phyloP scores from a whole-genome alignment of 2,797 vertebrate species.

The Gallinago stenura region DNA sequence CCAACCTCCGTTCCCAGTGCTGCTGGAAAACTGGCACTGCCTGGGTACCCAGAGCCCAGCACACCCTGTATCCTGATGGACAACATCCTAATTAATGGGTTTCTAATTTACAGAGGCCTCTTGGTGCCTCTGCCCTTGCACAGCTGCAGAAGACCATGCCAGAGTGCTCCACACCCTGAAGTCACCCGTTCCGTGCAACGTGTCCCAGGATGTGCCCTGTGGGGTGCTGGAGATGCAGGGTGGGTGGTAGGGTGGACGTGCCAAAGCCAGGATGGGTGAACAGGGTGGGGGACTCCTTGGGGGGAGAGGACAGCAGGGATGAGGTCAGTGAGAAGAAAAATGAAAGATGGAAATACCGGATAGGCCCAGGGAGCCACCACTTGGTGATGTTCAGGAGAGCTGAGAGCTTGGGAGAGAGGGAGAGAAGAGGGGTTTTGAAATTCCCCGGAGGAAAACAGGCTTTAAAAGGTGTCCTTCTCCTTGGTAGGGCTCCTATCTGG shows the following conservation, averaged over 20 bases:
- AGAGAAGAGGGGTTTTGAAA: conserved; percentile 6
- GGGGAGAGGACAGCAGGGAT: not conserved
- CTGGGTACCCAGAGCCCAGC: not conserved
- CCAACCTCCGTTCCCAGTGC: not conserved
- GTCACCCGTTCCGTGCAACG: accelerated
- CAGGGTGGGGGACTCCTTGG: accelerated
- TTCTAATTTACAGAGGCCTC: not conserved
- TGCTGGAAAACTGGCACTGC: not conserved
- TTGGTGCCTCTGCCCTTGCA: not conserved
- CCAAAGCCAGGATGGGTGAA: not conserved
- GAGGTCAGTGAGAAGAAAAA: not conserved
- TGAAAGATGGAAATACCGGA: not conserved
- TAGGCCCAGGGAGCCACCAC: not conserved
- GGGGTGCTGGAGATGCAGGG: not conserved
- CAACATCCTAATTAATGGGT: not conserved
- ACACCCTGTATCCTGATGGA: not conserved
- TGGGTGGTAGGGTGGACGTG: not conserved
- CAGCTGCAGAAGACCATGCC: not conserved
- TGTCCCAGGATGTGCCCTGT: not conserved
- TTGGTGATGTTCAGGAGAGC: conserved; percentile 4
- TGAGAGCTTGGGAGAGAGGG: conserved; percentile 48
- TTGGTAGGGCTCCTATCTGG: not conserved
- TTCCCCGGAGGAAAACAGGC: not conserved
- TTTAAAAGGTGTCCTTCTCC: not conserved
- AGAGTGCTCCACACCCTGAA: accelerated